Evolutionary conservation across 2,113 vertebrate genomes (phyloP).

Genomic region (Malurus melanocephalus): DNA sequence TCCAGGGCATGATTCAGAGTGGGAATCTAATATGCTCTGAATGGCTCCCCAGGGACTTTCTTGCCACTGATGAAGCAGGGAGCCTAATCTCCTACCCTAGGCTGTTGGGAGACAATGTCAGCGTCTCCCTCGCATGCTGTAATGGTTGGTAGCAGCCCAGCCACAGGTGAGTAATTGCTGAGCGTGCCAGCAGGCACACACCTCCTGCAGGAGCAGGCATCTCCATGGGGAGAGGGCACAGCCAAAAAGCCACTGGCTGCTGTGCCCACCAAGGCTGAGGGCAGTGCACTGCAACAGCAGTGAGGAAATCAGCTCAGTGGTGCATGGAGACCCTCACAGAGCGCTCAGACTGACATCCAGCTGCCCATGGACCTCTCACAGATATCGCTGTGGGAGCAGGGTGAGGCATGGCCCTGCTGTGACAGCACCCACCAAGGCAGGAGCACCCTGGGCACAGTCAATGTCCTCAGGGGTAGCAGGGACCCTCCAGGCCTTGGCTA

Average conservation of each 20-base stretch:
- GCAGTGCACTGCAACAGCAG: neutral
- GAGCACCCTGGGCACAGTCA: neutral
- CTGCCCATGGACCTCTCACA: neutral
- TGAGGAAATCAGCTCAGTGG: neutral
- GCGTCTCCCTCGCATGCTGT: conserved; percentile 37
- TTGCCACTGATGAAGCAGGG: conserved; percentile 3
- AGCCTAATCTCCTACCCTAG: conserved; percentile 12
- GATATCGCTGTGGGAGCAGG: neutral
- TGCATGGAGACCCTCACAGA: neutral
- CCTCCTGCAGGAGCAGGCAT: conserved; percentile 4
- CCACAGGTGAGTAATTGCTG: conserved; percentile 18
- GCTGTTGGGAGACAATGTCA: conserved; percentile 12
- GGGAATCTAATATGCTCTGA: conserved; percentile 10
- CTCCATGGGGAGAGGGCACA: neutral
- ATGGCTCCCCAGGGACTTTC: conserved; percentile 33
- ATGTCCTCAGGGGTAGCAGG: rapidly evolving
- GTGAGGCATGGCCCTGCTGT: neutral
- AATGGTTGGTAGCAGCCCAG: conserved; percentile 53
- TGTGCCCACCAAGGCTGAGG: neutral
- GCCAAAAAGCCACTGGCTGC: neutral
- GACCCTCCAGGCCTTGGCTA: neutral
- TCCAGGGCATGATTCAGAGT: conserved; percentile 25
- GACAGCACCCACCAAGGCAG: neutral
- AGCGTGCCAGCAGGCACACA: neutral
- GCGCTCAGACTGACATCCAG: neutral